phyloP scores from a whole-genome alignment of 2,113 vertebrate genomes.

The Poecilia latipinna region DNA sequence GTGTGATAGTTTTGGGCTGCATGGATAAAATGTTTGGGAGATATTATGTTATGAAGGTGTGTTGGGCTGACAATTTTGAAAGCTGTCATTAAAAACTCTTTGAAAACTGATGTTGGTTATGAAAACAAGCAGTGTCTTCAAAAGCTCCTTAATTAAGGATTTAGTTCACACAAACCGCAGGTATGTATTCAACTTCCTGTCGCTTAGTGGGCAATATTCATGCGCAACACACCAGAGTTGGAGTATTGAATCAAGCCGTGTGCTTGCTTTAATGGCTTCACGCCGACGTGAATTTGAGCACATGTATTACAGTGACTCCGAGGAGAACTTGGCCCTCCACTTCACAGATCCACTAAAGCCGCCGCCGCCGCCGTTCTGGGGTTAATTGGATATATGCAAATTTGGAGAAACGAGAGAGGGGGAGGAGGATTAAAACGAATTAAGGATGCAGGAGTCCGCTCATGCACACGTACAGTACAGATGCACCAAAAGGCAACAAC shows the following conservation, averaged over 20 bases:
- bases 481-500: conserved; percentile 21
- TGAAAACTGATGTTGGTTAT: too few species aligned
- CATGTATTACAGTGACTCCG: conserved; percentile 48
- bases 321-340: conserved; percentile 29
- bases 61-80: neutral
- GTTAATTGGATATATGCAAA: conserved; percentile 79
- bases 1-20: neutral
- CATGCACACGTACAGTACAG: neutral
- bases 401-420: conserved; percentile 49
- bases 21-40: neutral
- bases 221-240: neutral
- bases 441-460: conserved; percentile 23
- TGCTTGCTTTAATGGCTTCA: conserved; percentile 17
- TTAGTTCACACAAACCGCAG: neutral
- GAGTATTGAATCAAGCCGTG: conserved; percentile 13
- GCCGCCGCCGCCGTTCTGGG: conserved; percentile 36
- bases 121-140: too few species aligned
- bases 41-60: neutral
- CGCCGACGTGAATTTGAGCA: conserved; percentile 33
- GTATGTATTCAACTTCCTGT: neutral
- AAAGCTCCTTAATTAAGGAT: too few species aligned
- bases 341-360: conserved; percentile 51
- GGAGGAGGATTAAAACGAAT: conserved; percentile 63
- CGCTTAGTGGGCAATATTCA: neutral
- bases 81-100: neutral